phyloP scores from a whole-genome alignment of 2,797 vertebrate genomes.

The Hoplostethus mediterraneus region DNA sequence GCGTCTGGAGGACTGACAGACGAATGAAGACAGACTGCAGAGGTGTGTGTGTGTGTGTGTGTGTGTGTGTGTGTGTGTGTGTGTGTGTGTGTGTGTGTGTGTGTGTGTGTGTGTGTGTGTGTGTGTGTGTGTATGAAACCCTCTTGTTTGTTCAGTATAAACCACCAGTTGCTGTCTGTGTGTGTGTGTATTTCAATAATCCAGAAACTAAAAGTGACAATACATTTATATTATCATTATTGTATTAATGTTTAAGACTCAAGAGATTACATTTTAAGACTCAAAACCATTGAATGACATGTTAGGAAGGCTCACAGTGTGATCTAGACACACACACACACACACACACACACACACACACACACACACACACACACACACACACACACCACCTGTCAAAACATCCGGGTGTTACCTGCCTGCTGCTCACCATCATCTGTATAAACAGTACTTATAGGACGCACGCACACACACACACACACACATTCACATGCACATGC shows the following conservation, averaged over 20 bases:
- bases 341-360: conserved; percentile 3
- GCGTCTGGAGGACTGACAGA: neutral
- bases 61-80: no score
- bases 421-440: conserved; percentile 74
- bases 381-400: conserved; percentile 71
- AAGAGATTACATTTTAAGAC: no score
- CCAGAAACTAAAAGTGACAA: no score
- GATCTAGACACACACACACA: neutral
- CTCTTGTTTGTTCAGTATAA: conserved; percentile 6
- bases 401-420: conserved; percentile 75
- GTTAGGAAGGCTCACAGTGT: conserved; percentile 1
- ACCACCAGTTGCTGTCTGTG: conserved; percentile 34
- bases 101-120: no score
- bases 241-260: no score
- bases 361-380: conserved; percentile 32
- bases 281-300: no score
- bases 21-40: neutral
- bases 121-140: no score
- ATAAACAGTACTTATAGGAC: conserved; percentile 62
- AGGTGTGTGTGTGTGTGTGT: no score
- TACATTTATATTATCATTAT: no score
- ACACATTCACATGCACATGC: no score
- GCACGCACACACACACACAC: neutral
- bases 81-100: no score
- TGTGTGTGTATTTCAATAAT: neutral